Base-by-base conservation (phyloP, 2,797 vertebrate species). In the Mus minutoides region DNA sequence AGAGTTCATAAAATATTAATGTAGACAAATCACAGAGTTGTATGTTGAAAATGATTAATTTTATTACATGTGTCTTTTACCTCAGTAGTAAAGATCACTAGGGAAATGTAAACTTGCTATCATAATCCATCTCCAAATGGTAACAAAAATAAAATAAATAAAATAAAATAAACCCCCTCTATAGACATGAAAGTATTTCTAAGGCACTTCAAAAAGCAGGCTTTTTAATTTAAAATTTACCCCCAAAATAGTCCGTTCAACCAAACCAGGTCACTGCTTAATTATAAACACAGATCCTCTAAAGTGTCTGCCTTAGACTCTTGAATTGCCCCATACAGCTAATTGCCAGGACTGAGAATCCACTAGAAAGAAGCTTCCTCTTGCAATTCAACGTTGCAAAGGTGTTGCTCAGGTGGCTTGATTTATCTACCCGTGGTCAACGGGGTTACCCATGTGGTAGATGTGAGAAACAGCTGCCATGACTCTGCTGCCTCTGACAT, bases 361-460 rank as follows among this genome's bases (percentile, higher is more conserved):
- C 90, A 75, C 58, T 52, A 34, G 80, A 89, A 75, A 95, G 58
- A 91, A 37, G 79, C 56, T 88, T 91, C 69, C 69, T 90, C 58
- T 94, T 86, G 88, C 37, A 88, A 26, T 52, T 96, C 43, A 54
- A 22, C 93, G 56, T 24, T 49, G 49, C n/a, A 64, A 85, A 95
- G 94, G 92, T 97, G 76, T 86, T 71, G 19, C 6, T 67, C 96
- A 96, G 96, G 96, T 97, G 76, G 49, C 49, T 94, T 97, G 90
- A 97, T 96, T 93, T 96, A 96, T 96, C 96, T 94, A 77, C 43
- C 71, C 43, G 0, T 2, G 69, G 94, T 90, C 90, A 64, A 83
- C 92, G 75, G 80, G 84, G 84, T 90, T 73, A 77, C 83, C 56
- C 71, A 9, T 91, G 90, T 93, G 77, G 52, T 69, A 78, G 93